Percentiles rank a stretch among this genome's conserved stretches.
These are phyloP conservation scores for Trichopoda pennipes DNA, from an alignment of 2,888 invertebrate species.

Conservation along the genomic window DNA sequence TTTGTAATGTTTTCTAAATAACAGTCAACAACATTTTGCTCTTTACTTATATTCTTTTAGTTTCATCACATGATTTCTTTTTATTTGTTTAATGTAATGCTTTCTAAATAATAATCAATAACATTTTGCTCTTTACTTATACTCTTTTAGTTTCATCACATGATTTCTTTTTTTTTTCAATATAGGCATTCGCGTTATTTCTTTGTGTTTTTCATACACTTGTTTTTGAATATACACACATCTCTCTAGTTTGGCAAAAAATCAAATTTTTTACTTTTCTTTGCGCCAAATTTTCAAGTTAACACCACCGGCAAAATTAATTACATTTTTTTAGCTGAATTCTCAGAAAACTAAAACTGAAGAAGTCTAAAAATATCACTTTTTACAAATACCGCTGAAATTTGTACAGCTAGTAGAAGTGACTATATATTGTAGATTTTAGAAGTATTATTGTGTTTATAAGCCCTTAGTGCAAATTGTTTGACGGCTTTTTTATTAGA, in stretches of 20 bases:
- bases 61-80: constrained; percentile 34
- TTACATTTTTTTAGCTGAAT: too few relatives aligned
- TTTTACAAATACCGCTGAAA: too few relatives aligned
- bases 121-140: background rate
- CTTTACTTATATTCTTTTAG: constrained; percentile 1
- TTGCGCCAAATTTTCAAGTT: constrained; percentile 5
- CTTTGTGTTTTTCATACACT: constrained; percentile 28
- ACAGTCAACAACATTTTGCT: background rate
- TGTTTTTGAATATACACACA: background rate
- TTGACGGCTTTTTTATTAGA: too few relatives aligned
- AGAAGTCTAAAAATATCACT: too few relatives aligned
- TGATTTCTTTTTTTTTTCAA: constrained; percentile 8
- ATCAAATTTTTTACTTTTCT: constrained; percentile 24
- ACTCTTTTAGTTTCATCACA: constrained; percentile 34
- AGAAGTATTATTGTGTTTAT: too few relatives aligned
- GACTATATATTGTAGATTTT: too few relatives aligned
- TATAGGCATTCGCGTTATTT: background rate
- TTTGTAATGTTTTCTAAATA: background rate
- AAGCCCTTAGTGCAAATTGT: too few relatives aligned
- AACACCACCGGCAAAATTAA: background rate
- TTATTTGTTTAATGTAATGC: background rate
- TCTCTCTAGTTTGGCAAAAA: constrained; percentile 32
- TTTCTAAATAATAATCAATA: background rate
- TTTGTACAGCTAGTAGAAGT: too few relatives aligned
- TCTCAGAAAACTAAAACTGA: too few relatives aligned